Evolutionary conservation across 37 sponge, comb jelly and placozoan genomes (phyloP), one percentile per base, ranked within the genome.

Genomic region (Lycopodina hypogea): DNA sequence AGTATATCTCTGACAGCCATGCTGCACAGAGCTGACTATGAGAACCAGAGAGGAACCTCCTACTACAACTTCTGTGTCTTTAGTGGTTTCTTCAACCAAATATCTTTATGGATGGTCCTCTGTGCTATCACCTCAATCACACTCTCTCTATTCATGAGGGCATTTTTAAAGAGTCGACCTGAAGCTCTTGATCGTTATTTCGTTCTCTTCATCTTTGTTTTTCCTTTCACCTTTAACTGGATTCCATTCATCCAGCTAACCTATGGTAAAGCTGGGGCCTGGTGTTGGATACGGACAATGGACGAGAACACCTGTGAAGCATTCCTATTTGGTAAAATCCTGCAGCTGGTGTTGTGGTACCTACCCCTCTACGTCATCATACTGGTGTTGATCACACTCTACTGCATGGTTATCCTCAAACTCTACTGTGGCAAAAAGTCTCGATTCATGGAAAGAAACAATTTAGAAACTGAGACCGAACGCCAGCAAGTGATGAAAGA

Each of bases 261-360:
- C 3, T 89, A 89, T 51, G 89, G 89, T 1, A 56, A 37, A 36
- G 75, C 89, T 1, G 89, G 89, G 11, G 73, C 80, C 2, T 89
- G 89, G 89, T 89, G 89, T 71, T 89, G 89, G 89, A 89, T 89
- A 24, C 58, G 68, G 15, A 28, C 34, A 3, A 9, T 71, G n/a
- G 50, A 71, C 71, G 39, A 64, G 22, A 9, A 19, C 69, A 48
- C 71, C 30, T 79, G 86, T 30, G 36, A 22, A 14, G 17, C 0
- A 0, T 38, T 18, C 21, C 3, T 26, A 45, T 75, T 79, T 24
- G 89, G 89, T 18, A 1, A 48, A 34, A 51, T 72, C 3, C 60
- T 90, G 36, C 71, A 69, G 24, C 67, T 75, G 56, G 51, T 59
- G 15, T 26, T 82, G 22, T 78, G 74, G 75, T 84, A 78, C 69